Conservation (phyloP, 2,888 invertebrate genomes). For the Cataglyphis altisquamis region DNA sequence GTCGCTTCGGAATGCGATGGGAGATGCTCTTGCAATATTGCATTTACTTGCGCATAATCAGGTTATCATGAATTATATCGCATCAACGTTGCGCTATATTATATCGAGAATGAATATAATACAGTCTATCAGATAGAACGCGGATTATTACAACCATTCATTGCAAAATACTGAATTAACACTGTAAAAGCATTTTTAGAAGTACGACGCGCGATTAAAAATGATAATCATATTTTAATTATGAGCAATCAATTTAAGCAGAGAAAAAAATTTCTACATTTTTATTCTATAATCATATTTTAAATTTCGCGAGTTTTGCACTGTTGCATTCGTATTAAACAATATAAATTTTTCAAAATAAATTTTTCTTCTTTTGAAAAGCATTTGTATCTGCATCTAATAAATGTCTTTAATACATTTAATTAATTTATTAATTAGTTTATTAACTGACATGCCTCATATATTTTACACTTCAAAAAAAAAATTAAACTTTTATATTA, state of each 20-base stretch:
- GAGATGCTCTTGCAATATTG: conserved; percentile 51
- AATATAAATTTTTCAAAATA: neutral
- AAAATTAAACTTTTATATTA: neutral
- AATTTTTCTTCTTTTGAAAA: neutral
- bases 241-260: neutral
- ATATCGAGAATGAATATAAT: conserved; percentile 50
- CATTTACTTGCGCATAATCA: conserved; percentile 50
- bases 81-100: conserved; percentile 50
- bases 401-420: conserved; percentile 10
- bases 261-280: neutral
- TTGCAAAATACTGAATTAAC: conserved; percentile 11
- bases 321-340: neutral
- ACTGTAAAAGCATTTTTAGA: conserved; percentile 18
- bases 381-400: neutral
- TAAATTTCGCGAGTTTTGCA: neutral
- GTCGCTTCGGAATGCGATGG: conserved; percentile 27
- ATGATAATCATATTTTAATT: neutral
- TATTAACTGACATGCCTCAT: neutral
- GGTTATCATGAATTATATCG: conserved; percentile 54
- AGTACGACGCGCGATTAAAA: conserved; percentile 10
- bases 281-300: neutral
- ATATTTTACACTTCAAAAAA: neutral
- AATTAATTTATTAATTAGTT: neutral
- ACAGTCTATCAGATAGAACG: conserved; percentile 19
- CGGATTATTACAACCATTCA: conserved; percentile 29